Evolutionary conservation across 2,113 vertebrate genomes (phyloP).

Genomic region (Thomomys bottae): DNA sequence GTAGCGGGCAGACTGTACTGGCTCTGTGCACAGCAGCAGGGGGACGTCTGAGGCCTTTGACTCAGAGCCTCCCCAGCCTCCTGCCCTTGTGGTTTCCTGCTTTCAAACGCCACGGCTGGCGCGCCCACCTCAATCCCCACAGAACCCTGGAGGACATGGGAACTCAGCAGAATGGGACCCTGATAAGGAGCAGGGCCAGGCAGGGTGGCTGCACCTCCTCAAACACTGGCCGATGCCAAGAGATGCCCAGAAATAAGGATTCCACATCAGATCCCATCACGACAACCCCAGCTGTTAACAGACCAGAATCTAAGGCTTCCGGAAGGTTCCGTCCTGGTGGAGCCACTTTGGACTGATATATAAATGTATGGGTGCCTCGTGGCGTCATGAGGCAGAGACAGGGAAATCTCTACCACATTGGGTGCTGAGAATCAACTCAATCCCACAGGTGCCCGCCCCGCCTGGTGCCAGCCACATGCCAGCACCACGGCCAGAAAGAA

Average conservation of each 20-base stretch:
- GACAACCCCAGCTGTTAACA: neutral
- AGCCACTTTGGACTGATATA: neutral
- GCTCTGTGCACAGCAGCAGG: neutral
- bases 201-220: neutral
- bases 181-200: neutral
- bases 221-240: neutral
- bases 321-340: neutral
- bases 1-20: too few relatives aligned
- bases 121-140: neutral
- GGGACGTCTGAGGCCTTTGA: neutral
- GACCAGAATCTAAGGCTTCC: neutral
- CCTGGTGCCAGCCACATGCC: accelerated
- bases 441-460: accelerated
- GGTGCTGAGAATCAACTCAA: neutral
- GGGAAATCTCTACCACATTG: neutral
- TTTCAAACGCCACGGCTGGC: neutral
- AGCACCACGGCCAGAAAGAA: neutral
- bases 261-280: neutral
- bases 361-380: neutral
- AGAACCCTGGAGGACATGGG: neutral
- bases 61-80: neutral
- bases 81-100: neutral
- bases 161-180: neutral
- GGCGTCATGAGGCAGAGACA: neutral
- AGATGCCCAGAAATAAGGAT: neutral